These are phyloP conservation scores for Parnassius orleans DNA, from an alignment of 2,888 invertebrate species.

Conservation along the genomic window DNA sequence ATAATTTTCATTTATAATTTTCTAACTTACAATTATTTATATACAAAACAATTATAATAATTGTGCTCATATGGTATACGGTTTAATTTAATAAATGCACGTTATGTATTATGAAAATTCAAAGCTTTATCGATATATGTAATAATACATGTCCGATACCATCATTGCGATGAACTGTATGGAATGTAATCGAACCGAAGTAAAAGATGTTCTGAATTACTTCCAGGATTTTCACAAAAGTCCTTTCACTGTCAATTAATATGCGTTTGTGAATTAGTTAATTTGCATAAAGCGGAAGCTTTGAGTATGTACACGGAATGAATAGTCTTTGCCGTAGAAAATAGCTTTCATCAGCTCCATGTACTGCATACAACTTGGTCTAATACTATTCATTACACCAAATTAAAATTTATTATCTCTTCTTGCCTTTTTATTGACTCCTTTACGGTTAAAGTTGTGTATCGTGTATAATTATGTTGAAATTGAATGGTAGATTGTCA, in stretches of 20 bases:
- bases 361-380: slow-evolving; percentile 9
- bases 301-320: neutral
- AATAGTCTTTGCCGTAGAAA: neutral
- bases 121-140: too few relatives aligned
- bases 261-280: neutral
- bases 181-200: neutral
- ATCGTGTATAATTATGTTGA: slow-evolving; percentile 14
- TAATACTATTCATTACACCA: slow-evolving; percentile 15
- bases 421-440: slow-evolving; percentile 15
- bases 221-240: neutral
- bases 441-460: slow-evolving; percentile 11
- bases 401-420: slow-evolving; percentile 18
- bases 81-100: too few relatives aligned
- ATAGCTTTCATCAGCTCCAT: slow-evolving; percentile 4
- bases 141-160: too few relatives aligned
- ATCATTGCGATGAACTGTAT: too few relatives aligned
- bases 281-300: neutral
- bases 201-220: neutral
- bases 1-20: too few relatives aligned
- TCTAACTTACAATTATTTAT: too few relatives aligned
- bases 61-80: too few relatives aligned
- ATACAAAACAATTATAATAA: too few relatives aligned
- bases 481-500: too few relatives aligned
- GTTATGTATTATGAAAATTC: too few relatives aligned
- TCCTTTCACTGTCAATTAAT: neutral